Evolutionary conservation across 2,113 vertebrate genomes (phyloP), one percentile per base, ranked within the genome.

Genomic region (Anser cygnoides): DNA sequence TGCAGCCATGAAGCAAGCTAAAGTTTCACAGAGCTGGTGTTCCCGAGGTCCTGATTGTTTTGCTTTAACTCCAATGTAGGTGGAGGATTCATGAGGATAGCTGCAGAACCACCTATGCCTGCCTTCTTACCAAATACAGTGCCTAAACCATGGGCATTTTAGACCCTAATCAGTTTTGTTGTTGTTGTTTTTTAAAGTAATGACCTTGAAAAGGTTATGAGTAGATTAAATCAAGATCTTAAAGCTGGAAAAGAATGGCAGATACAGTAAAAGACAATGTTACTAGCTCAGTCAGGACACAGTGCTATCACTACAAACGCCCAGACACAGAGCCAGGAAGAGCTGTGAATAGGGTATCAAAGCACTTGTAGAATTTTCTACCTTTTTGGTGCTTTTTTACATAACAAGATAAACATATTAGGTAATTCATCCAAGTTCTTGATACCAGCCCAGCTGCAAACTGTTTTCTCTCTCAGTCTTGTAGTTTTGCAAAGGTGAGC

Each of bases 311-410:
- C 20, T 37, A 55, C 17, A 41, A 49, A 72, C 8, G 26, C 10
- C 39, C 15, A 33, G 5, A 2, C 9, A 52, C 20, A 26, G 1
- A 5, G 35, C 17, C 39, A n/a, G 37, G 11, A 39, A 11, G 2
- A 6, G 11, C 9, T 58, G 44, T 52, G 61, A 63, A 68, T 10
- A 18, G 16, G 10, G 7, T 74, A 37, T 14, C 11, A 74, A 74
- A 63, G 65, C 10, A 41, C 8, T 10, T 28, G n/a, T 39, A 59
- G 25, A 18, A n/a, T 39, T 39, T 83, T 57, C 28, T 89, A 17
- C 2, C 59, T 9, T 81, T 63, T 25, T 9, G 31, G 23, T 43
- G 33, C 0, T 20, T 82, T 89, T 79, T 44, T 9, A 63, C 4
- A 9, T 35, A 50, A 31, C 35, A 35, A 62, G 37, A 61, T 31